Evolutionary conservation across 2,113 vertebrate genomes (phyloP).

Genomic region (Callaeas wilsoni): DNA sequence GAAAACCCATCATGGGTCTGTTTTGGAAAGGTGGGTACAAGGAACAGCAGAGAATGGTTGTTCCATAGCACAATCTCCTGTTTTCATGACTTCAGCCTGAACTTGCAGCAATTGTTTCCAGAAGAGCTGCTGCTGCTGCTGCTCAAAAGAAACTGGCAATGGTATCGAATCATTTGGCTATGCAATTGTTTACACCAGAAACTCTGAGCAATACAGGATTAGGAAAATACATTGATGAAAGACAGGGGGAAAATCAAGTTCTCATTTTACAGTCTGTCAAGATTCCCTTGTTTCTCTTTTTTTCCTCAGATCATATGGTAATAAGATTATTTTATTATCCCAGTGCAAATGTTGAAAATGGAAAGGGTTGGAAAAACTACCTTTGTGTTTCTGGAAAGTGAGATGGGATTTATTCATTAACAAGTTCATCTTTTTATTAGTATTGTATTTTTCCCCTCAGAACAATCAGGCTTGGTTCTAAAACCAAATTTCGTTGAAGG

Average conservation of each 20-base stretch:
- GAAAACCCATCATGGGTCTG: neutral
- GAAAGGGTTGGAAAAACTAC: neutral
- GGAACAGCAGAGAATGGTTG: neutral
- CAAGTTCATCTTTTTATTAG: conserved; percentile 24
- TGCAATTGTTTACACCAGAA: neutral
- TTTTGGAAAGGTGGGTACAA: neutral
- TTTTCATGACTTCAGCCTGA: neutral
- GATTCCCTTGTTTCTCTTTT: neutral
- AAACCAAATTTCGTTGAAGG: neutral
- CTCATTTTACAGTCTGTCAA: neutral
- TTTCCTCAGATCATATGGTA: neutral
- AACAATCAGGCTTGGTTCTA: neutral
- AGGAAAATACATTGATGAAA: conserved; percentile 1
- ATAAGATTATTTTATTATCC: conserved; percentile 22
- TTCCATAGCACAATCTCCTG: neutral
- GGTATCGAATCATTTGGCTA: neutral
- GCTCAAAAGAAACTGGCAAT: neutral
- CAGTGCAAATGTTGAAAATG: neutral
- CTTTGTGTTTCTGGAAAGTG: neutral
- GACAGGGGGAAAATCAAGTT: neutral
- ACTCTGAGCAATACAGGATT: neutral
- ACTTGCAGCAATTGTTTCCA: neutral
- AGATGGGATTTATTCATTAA: neutral
- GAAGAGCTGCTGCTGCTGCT: neutral
- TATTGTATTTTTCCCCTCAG: neutral